Base-by-base conservation (phyloP, 1,140 invertebrate genomes). In the Parasteatoda tepidariorum region DNA sequence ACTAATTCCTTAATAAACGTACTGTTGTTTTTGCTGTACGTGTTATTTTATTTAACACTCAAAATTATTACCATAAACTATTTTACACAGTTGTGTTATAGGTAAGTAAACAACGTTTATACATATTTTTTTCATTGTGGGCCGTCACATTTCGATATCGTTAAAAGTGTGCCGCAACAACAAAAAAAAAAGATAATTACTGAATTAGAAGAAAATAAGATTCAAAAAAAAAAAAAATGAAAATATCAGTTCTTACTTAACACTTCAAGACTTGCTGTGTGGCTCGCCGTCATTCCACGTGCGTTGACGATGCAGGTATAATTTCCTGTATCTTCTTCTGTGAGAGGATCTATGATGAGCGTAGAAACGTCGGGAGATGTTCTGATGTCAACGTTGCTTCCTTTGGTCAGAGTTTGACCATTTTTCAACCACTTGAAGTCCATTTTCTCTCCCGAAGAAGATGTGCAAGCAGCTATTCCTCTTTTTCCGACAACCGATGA, bases 381-480 rank as follows among this genome's bases (percentile, higher is more conserved):
- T n/a, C 33, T 41, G 22, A 81, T 68, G 13, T 68, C 33, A 6
- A 57, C 7, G 9, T 30, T 66, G 22, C 13, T n/a, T 28, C 30
- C 18, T 61, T 75, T 61, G 3, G 26, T 24, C 13, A 81, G 7
- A 57, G 31, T 41, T 28, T 68, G 7, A 22, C 76, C 76, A 38
- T 81, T 68, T 67, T 34, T 18, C 13, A 81, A 22, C 76, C 76
- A 81, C 33, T 68, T 81, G 38, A 68, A 81, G 9, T 67, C 62
- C 9, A 81, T 26, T 28, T 81, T 81, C 33, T 68, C 76, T 33
- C 64, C 83, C 31, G 33, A n/a, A 15, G 15, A 13, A 18, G 68
- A 24, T 7, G 83, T 70, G 38, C 83, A 84, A 5, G 66, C 70
- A n/a, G 41, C 66, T 13, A 15, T 78, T 0, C 28, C 83, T 34